Evolutionary conservation across 2,797 vertebrate species (phyloP), one percentile per base, ranked within the genome.

Genomic region (Premnoplex brunnescens): DNA sequence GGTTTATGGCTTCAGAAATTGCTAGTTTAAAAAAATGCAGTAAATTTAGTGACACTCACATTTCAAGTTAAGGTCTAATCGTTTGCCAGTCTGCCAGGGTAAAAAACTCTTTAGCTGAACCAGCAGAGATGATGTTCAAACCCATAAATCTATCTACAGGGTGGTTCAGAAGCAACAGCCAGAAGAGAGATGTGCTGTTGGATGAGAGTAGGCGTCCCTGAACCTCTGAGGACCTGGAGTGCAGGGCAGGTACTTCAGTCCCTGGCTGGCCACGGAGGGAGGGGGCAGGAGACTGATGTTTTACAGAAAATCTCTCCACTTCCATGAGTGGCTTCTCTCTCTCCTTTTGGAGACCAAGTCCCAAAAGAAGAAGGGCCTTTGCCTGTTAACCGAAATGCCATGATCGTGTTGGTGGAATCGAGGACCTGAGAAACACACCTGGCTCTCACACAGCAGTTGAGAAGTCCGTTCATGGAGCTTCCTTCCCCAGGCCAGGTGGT

Each of bases 51-150:
- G 85, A 39, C 46, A 67, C 44, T 88, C 80, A 30, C 41, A 44
- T 92, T 92, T 91, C 86, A 91, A 64, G 60, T 75, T 92, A 75
- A 93, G 43, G 44, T 92, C 66, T 96, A 91, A 84, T 85, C 4
- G 0, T 89, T 93, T 93, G 27, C 86, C 39, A 81, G 55, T 34
- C 85, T 94, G 84, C 60, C 13, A 14, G 30, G 19, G 15, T 93
- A 80, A 52, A 46, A 93, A 88, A 48, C 34, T 54, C 52, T 88
- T 80, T 7, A 87, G 73, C 78, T 95, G 89, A 92, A 90, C 68
- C 68, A 85, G 78, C 83, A 83, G 68, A 83, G 76, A 66, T 69
- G 69, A 92, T 86, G 32, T 75, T 83, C 43, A 93, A 32, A 75
- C 14, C 18, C 28, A 80, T 91, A 92, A 84, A 95, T 93, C 89